phyloP scores from a whole-genome alignment of 2,113 vertebrate species.

The Chloropsis cyanopogon region DNA sequence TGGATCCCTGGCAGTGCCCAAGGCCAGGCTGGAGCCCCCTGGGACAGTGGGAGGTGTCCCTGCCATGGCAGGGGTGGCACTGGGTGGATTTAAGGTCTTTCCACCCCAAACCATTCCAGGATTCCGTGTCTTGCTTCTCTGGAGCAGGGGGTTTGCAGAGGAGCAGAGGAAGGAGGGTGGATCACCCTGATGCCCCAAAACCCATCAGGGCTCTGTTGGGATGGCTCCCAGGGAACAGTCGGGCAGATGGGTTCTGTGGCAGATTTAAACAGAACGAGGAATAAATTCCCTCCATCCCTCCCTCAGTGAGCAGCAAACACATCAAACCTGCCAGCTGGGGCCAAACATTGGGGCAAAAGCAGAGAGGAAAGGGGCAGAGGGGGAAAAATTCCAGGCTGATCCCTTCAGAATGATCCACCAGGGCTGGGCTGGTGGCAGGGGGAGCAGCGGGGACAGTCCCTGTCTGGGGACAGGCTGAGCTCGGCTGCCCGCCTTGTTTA shows the following conservation, averaged over 20 bases:
- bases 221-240: no score
- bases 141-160: not conserved
- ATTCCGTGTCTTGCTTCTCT: not conserved
- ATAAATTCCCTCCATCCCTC: not conserved
- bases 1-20: not conserved
- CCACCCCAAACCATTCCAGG: not conserved
- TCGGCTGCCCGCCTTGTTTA: not conserved
- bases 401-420: fast-evolving
- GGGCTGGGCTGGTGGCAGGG: not conserved
- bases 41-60: not conserved
- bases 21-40: not conserved
- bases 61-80: not conserved
- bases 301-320: not conserved
- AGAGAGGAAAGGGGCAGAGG: not conserved
- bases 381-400: not conserved
- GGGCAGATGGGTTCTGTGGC: not conserved
- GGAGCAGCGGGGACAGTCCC: not conserved
- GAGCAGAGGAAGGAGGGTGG: not conserved
- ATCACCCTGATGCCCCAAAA: not conserved
- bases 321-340: not conserved
- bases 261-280: not conserved
- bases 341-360: not conserved
- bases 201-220: not conserved
- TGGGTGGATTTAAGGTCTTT: not conserved
- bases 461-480: not conserved